Evolutionary conservation across 2,113 vertebrate species (phyloP), one percentile per base, ranked within the genome.

Genomic region (Corapipo altera): DNA sequence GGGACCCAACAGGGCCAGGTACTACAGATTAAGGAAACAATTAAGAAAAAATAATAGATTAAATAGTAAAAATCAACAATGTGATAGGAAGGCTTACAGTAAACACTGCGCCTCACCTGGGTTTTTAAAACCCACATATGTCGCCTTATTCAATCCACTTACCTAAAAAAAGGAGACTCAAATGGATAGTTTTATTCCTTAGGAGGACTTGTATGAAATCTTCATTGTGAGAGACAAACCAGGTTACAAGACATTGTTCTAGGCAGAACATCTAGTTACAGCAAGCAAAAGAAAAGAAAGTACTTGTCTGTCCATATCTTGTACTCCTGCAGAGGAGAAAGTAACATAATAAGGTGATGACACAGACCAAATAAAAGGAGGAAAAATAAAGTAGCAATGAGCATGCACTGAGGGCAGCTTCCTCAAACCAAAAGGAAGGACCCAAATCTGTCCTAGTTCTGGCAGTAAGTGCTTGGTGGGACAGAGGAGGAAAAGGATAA

Each of bases 1-100:
- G 39, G 8, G 10, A 35, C 52, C 52, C 57, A 32, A 4, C 0
- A 1, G 70, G 62, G 16, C 30, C 4, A 2, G 2, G 43, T 14
- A 16, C 54, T 37, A 32, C 54, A 79, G 55, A 73, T 43, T 58
- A 62, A 69, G 62, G 48, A 82, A 94, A 58, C 46, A 62, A 73
- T 73, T 39, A 22, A 3, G n/a, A 30, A 78, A 59, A 20, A 77
- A 6, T 58, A 83, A 70, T 65, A 75, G 62, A 58, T 80, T 46
- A 69, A 79, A 66, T 44, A 1, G 72, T 82, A 85, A 65, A 91
- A 92, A 54, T 54, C 20, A 57, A 46, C 52, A 30, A 18, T 46
- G 58, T 70, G 91, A 66, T 15, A 73, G 21, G 46, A 65, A 79
- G 33, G 43, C 33, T 41, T n/a, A 13, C 15, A 28, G 51, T 52